phyloP scores from a whole-genome alignment of 2,888 invertebrate species.

The Ashinkailepas kermadecensis region DNA sequence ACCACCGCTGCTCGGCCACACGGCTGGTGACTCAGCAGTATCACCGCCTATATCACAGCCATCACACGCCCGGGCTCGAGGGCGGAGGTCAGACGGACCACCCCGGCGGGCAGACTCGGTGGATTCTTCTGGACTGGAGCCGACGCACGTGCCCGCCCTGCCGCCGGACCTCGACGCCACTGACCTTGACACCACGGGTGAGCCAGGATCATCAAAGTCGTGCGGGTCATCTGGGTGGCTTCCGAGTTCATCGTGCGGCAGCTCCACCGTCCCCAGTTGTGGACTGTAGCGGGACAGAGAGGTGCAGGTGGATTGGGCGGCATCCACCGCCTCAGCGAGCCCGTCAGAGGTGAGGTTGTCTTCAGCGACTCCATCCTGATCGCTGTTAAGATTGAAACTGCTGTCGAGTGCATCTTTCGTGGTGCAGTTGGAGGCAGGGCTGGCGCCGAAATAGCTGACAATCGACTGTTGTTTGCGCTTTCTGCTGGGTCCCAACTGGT shows the following conservation, averaged over 20 bases:
- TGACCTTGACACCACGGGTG: neutral
- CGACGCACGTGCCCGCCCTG: too few relatives aligned
- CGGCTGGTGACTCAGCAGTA: neutral
- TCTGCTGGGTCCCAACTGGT: neutral
- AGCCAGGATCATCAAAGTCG: neutral
- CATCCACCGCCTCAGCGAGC: neutral
- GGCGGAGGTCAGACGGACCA: neutral
- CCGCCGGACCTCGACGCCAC: neutral
- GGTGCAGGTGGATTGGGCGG: neutral
- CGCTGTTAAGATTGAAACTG: neutral
- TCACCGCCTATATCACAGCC: neutral
- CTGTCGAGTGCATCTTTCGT: too few relatives aligned
- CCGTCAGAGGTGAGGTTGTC: neutral
- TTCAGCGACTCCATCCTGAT: neutral
- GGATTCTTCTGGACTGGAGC: too few relatives aligned
- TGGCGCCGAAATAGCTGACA: neutral
- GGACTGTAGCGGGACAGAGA: neutral
- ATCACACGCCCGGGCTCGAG: neutral
- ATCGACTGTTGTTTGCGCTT: neutral
- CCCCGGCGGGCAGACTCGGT: too few relatives aligned
- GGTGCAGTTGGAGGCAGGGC: neutral
- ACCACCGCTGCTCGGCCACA: neutral
- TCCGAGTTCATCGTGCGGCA: neutral
- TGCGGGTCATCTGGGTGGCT: neutral
- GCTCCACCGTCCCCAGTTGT: neutral